Evolutionary conservation across 2,888 invertebrate species (phyloP), one percentile per base, ranked within the genome.

Genomic region (Patella depressa): DNA sequence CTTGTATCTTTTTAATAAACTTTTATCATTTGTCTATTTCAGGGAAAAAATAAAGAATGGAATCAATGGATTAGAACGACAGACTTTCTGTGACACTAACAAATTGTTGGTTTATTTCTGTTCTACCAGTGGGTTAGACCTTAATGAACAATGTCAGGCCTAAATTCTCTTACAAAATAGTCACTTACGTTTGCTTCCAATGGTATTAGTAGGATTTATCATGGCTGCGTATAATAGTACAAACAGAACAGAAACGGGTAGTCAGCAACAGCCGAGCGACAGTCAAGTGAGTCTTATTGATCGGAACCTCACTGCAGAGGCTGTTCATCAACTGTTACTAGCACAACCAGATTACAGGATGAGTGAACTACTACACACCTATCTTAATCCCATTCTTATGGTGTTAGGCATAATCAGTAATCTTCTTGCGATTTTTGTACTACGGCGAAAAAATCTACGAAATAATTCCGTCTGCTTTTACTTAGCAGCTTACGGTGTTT

Each of bases 391-490:
- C 7, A 80, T 87, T 45, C 76, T 90, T 14, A 87, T 90, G 53
- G 75, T 88, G 14, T 53, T 88, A 19, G 90, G 89, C 59, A 85
- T 86, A 70, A 80, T 89, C n/a, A 87, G 88, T 19, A 90, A 90
- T 81, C 73, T 84, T 9, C 72, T 88, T 53, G 85, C 87, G 3
- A 75, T 88, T 19, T 70, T 86, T 4, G 85, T 87, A 7, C 83
- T 89, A 29, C 76, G 84, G 2, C 82, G 87, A 73, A 80, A 83
- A 9, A 86, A 85, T 57, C 77, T 88, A 72, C 80, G 84, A 59
- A 83, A 86, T 77, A 83, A 83, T 79, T 87, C 89, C 0, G 86
- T 88, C n/a, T 85, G 86, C 76, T 87, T 86, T 77, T 90, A 90
- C 80, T 78, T 89, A 76, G 80, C 82, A 17, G 85, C 85, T n/a